Percentiles rank a stretch among this genome's conserved stretches.
Conservation (phyloP, 1,140 invertebrate genomes). For the Whitmania pigra region DNA sequence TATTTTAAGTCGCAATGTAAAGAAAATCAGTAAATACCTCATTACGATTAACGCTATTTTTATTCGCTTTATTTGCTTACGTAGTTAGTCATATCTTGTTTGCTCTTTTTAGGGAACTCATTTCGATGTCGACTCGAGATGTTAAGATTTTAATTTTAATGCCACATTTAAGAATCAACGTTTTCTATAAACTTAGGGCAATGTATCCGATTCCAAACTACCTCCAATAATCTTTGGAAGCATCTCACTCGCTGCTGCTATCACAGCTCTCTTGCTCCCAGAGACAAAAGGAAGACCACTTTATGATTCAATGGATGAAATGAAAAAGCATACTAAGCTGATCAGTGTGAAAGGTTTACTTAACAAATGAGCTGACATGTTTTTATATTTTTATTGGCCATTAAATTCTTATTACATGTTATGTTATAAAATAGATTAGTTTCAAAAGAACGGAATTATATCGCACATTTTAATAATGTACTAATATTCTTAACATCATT, state of each 20-base stretch:
- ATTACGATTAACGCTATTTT: background rate
- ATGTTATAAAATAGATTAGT: too few relatives aligned
- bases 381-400: background rate
- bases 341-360: background rate
- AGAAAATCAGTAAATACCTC: background rate
- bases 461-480: too few relatives aligned
- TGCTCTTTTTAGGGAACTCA: background rate
- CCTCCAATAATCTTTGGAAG: conserved; percentile 1
- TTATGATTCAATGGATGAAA: conserved; percentile 5
- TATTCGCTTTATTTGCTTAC: background rate
- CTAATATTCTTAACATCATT: too few relatives aligned
- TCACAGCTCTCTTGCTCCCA: conserved; percentile 1
- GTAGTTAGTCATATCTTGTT: background rate
- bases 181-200: background rate
- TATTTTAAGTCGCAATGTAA: background rate
- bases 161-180: background rate
- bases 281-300: conserved; percentile 17
- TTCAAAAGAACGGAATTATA: too few relatives aligned
- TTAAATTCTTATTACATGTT: too few relatives aligned
- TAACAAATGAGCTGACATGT: background rate
- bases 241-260: background rate
- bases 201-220: background rate
- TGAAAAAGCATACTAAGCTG: background rate
- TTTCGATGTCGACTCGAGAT: background rate
- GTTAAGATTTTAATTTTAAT: background rate